Evolutionary conservation across 1,140 invertebrate species (phyloP).

Genomic region (Proales similis): DNA sequence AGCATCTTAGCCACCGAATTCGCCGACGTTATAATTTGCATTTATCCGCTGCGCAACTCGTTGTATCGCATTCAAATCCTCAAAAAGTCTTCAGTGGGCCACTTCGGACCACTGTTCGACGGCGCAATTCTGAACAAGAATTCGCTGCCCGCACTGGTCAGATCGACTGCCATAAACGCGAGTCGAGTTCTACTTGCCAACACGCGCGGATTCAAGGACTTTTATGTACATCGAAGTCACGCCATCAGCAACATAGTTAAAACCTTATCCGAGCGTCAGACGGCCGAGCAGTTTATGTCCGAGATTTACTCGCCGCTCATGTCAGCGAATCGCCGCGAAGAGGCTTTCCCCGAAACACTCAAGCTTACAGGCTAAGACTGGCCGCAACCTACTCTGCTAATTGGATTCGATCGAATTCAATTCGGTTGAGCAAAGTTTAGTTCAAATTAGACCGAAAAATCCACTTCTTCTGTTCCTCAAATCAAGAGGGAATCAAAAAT

Average conservation of each 20-base stretch:
- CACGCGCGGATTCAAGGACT: constrained; percentile 80
- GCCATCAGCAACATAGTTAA: constrained; percentile 24
- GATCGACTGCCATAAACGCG: constrained; percentile 82
- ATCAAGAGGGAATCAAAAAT: too few species aligned
- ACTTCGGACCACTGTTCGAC: constrained; percentile 91
- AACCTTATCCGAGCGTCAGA: constrained; percentile 18
- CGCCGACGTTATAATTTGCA: constrained; percentile 93
- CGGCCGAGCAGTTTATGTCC: constrained; percentile 21
- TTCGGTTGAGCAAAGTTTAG: too few species aligned
- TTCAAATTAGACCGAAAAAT: too few species aligned
- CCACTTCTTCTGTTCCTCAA: too few species aligned
- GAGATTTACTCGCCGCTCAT: constrained; percentile 30
- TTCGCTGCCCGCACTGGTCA: constrained; percentile 75
- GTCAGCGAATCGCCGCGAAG: too few species aligned
- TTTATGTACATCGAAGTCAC: constrained; percentile 57
- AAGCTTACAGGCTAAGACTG: too few species aligned
- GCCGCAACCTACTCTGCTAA: too few species aligned
- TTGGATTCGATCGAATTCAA: too few species aligned
- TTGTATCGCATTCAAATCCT: constrained; percentile 74
- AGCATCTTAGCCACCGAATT: constrained; percentile 98
- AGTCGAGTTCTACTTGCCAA: constrained; percentile 79
- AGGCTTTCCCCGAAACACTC: too few species aligned
- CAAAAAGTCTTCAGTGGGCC: constrained; percentile 71
- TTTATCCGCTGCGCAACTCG: constrained; percentile 75
- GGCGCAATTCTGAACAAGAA: constrained; percentile 78